phyloP scores from a whole-genome alignment of 2,888 invertebrate species.

The Penaeus monodon region DNA sequence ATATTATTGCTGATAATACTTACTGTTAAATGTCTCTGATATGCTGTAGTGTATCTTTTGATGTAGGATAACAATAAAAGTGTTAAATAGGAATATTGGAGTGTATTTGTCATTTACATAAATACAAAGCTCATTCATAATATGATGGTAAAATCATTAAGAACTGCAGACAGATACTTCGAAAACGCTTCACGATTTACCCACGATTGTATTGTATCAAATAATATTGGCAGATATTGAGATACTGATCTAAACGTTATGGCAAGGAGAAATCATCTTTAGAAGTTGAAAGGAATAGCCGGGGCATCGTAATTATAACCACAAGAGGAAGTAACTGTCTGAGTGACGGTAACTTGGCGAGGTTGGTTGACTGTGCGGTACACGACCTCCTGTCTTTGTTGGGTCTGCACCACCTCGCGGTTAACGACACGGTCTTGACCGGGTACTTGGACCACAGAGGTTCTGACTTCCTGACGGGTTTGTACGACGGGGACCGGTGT shows the following conservation, averaged over 20 bases:
- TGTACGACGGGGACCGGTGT: constrained; percentile 46
- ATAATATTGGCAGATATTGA: no score
- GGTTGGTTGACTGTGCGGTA: constrained; percentile 56
- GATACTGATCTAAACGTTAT: no score
- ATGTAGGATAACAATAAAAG: not conserved
- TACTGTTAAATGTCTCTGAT: no score
- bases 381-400: constrained; percentile 47
- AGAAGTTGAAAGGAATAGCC: constrained; percentile 39
- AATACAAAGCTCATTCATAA: constrained; percentile 27
- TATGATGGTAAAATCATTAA: not conserved
- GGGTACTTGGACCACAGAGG: constrained; percentile 59
- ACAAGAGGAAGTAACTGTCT: constrained; percentile 47
- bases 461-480: constrained; percentile 43
- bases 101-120: constrained; percentile 49
- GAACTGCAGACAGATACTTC: not conserved
- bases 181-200: no score
- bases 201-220: no score
- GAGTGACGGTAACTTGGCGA: constrained; percentile 50
- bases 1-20: no score
- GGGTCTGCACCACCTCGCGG: constrained; percentile 47
- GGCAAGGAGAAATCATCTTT: not conserved
- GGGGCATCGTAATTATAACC: constrained; percentile 60
- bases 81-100: not conserved
- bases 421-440: constrained; percentile 51
- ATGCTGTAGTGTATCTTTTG: no score